phyloP scores from a whole-genome alignment of 2,797 vertebrate genomes.

The Dicrostonyx torquatus region DNA sequence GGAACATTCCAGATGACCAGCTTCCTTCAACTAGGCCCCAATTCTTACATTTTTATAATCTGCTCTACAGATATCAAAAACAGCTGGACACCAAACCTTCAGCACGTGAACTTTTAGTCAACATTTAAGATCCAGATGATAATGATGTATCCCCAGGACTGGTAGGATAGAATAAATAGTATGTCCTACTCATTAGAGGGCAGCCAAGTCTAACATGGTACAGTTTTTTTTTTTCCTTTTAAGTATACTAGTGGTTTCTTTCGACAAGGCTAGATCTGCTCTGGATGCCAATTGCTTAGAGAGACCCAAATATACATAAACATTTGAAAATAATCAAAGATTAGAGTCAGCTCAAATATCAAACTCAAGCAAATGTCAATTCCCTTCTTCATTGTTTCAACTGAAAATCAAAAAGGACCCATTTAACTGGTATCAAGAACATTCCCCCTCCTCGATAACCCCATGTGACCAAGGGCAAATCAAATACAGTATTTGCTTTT shows the following conservation, averaged over 20 bases:
- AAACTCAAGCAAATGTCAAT: constrained; percentile 82
- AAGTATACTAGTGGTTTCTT: background rate
- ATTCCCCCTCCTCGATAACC: constrained; percentile 67
- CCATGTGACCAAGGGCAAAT: constrained; percentile 69
- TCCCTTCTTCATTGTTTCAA: constrained; percentile 76
- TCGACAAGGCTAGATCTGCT: constrained; percentile 35
- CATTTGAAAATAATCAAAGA: constrained; percentile 79
- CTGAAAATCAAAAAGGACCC: constrained; percentile 76
- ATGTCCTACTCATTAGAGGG: background rate
- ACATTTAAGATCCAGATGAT: background rate
- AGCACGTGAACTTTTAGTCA: background rate
- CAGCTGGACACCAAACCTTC: background rate
- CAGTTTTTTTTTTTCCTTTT: background rate
- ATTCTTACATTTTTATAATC: background rate
- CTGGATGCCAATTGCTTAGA: constrained; percentile 77
- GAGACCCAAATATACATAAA: constrained; percentile 75
- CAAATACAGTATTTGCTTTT: constrained; percentile 76
- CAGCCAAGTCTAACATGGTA: background rate
- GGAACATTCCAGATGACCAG: no score
- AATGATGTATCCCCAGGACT: background rate
- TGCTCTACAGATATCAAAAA: background rate
- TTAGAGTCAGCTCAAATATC: constrained; percentile 78
- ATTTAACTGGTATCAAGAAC: constrained; percentile 66
- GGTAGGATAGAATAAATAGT: background rate
- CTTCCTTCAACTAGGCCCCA: no score